These are phyloP conservation scores for Mus pahari DNA, from an alignment of 2,113 vertebrate species.

Conservation along the genomic window DNA sequence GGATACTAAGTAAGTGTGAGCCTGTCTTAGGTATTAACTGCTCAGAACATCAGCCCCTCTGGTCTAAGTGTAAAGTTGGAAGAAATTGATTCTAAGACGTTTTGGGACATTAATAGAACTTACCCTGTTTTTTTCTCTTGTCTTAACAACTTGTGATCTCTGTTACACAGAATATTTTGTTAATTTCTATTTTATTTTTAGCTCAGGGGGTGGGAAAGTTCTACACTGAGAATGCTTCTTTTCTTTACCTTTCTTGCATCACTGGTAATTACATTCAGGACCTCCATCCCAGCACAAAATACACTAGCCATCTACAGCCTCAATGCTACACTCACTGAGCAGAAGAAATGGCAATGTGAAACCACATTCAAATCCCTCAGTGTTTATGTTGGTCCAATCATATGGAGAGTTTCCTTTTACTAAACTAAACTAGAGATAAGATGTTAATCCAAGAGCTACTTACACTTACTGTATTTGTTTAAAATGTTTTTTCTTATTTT, in stretches of 20 bases:
- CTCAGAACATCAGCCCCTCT: not conserved
- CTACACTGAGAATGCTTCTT: not conserved
- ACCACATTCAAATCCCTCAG: not conserved
- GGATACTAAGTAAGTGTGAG: not conserved
- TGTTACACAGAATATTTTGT: not conserved
- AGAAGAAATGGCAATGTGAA: not conserved
- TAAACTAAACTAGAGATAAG: not conserved
- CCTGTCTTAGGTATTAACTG: not conserved
- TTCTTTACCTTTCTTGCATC: not conserved
- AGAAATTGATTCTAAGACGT: not conserved
- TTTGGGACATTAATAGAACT: not conserved
- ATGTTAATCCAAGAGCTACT: not conserved
- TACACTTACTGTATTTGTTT: not conserved
- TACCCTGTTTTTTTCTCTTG: not conserved
- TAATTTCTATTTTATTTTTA: not conserved
- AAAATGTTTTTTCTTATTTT: not conserved
- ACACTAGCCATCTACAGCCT: not conserved
- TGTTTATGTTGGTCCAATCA: not conserved
- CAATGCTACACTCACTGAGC: not conserved
- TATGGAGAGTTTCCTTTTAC: not conserved
- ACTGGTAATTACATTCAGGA: not conserved
- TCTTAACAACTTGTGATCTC: not conserved
- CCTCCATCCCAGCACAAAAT: not conserved
- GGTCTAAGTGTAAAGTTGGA: not conserved
- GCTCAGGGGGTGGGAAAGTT: not conserved